Evolutionary conservation across 1,140 invertebrate species (phyloP), one percentile per base, ranked within the genome.

Genomic region (roundworm (Caenorhabditis elegans)): DNA sequence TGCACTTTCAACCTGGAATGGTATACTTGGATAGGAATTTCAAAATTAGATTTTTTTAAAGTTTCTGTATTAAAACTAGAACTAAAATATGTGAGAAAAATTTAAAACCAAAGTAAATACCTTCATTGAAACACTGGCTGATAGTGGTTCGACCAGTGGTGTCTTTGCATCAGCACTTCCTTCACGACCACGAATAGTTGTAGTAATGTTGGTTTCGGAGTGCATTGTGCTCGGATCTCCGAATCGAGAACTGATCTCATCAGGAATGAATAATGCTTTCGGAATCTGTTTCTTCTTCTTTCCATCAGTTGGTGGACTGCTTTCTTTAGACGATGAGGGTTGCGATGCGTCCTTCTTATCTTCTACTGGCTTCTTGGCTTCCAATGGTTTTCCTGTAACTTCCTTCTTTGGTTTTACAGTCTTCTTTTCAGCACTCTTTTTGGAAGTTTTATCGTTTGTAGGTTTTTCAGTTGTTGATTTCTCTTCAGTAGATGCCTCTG

Each of bases 161-260:
- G 82, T 82, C n/a, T 47, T 75, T 15, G 80, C 80, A 82, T 83
- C 82, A 34, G 82, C 82, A 75, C 82, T 83, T 49, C 76, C 55
- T 83, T 85, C 84, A 8, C 80, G 24, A 15, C 84, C 83, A 17
- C 84, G 78, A 26, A 85, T 81, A 15, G 86, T 70, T 2, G 84
- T 82, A 17, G 79, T 84, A 43, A 85, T 70, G 19, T 76, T 82
- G 11, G 84, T 85, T 51, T 85, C 84, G 5, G 84, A 85, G 34
- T 76, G 51, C 70, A 85, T 78, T 24, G 75, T 85, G 36, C 83
- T 82, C n/a, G 83, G 82, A 53, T 85, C 84, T 28, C 84, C 84
- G 34, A 60, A 85, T 4, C 79, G 53, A 24, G 83, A 85, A 80
- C 83, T 85, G 51, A 85, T 85, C 82, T 85, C 84, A 82, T 85